phyloP scores from a whole-genome alignment of 1,140 invertebrate genomes.

The Philotrypesis tridentata region DNA sequence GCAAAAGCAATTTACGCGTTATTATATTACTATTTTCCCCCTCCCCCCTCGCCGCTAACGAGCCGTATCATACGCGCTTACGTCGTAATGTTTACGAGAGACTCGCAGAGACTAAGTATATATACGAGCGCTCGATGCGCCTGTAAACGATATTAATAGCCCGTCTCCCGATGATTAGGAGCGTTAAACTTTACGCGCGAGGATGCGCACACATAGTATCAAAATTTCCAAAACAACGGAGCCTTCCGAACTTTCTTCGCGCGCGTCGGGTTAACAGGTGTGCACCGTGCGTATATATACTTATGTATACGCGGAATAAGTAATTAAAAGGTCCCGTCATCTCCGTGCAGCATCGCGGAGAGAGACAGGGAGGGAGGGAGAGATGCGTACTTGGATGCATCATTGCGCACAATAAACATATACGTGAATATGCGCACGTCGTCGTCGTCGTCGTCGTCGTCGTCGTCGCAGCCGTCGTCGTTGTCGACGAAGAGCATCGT shows the following conservation, averaged over 20 bases:
- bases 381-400: neutral
- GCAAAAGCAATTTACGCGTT: neutral
- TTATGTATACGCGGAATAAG: too few relatives aligned
- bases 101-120: too few relatives aligned
- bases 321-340: too few relatives aligned
- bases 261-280: too few relatives aligned
- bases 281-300: too few relatives aligned
- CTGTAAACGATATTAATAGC: neutral
- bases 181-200: neutral
- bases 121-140: too few relatives aligned
- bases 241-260: too few relatives aligned
- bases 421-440: neutral
- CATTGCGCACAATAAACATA: slow-evolving; percentile 30
- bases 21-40: neutral
- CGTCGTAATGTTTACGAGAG: neutral
- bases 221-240: too few relatives aligned
- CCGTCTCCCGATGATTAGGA: neutral
- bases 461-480: too few relatives aligned
- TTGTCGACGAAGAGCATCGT: too few relatives aligned
- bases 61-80: neutral
- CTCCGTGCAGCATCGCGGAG: neutral
- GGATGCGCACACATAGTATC: too few relatives aligned
- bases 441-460: slow-evolving; percentile 8
- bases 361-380: too few relatives aligned
- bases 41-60: neutral